Conservation (phyloP, 2,888 invertebrate species). For the Acanthopleura granulata region DNA sequence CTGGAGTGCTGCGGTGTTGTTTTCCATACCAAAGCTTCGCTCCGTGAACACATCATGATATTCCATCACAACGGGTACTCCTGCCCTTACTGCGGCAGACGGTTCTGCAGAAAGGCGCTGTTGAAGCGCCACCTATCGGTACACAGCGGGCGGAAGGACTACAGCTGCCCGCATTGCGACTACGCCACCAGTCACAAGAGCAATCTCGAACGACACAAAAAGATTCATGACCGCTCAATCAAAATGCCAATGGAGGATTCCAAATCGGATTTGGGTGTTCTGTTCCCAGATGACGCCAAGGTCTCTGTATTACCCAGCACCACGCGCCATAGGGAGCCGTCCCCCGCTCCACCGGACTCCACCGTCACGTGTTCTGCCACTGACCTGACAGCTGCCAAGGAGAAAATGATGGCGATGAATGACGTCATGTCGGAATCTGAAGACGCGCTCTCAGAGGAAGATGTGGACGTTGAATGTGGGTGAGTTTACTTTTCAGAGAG, state of each 20-base stretch:
- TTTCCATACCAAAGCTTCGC: conserved; percentile 69
- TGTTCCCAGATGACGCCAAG: neutral
- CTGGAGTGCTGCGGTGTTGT: conserved; percentile 69
- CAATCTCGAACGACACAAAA: conserved; percentile 70
- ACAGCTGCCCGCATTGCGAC: conserved; percentile 68
- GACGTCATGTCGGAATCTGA: neutral
- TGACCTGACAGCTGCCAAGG: neutral
- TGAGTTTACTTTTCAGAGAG: neutral
- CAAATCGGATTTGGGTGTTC: neutral
- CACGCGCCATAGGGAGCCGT: neutral
- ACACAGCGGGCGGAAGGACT: conserved; percentile 71
- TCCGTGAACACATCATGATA: conserved; percentile 69
- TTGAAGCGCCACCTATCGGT: conserved; percentile 71
- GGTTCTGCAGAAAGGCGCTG: conserved; percentile 71
- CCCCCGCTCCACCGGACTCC: conserved; percentile 4
- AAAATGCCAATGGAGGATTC: neutral
- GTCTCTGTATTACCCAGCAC: neutral
- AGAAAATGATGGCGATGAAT: neutral
- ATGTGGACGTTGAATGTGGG: conserved; percentile 15
- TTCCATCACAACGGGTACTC: conserved; percentile 70
- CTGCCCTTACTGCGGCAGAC: conserved; percentile 68
- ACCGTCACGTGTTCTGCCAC: conserved; percentile 10
- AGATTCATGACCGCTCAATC: conserved; percentile 48
- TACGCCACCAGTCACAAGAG: conserved; percentile 72
- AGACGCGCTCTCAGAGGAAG: neutral